phyloP scores from a whole-genome alignment of 92 coral and sea anemone genomes.

The Chrysogorgia sp. region DNA sequence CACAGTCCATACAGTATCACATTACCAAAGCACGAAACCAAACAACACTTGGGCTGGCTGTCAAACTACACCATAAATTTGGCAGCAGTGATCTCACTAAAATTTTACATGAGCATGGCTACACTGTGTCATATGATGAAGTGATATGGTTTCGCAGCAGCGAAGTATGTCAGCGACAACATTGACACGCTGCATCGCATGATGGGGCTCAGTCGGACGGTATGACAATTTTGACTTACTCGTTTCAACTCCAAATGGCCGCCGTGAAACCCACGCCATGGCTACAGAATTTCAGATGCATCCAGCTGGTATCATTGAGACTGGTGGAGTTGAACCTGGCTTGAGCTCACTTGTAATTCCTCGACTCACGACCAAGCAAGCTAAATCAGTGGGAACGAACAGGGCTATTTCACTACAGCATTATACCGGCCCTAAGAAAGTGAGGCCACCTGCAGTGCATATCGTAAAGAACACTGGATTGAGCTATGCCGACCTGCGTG shows the following conservation, averaged over 20 bases:
- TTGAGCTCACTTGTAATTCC: slow-evolving; percentile 5
- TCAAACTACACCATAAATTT: slow-evolving; percentile 10
- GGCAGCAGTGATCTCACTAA: slow-evolving; percentile 18
- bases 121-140: slow-evolving; percentile 14
- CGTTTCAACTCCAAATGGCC: neutral
- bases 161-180: slow-evolving; percentile 11
- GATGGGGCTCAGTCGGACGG: neutral
- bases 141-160: slow-evolving; percentile 15
- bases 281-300: neutral
- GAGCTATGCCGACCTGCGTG: neutral
- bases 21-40: slow-evolving; percentile 9
- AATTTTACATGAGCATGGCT: slow-evolving; percentile 27
- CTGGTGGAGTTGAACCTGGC: slow-evolving; percentile 11
- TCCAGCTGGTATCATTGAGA: slow-evolving; percentile 30
- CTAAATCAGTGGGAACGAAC: neutral
- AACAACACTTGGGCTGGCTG: slow-evolving; percentile 24
- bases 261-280: neutral
- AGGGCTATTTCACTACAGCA: slow-evolving; percentile 3
- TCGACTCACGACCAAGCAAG: slow-evolving; percentile 3
- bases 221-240: neutral
- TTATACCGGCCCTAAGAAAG: slow-evolving; percentile 5
- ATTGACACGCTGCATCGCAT: neutral
- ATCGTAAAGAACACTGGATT: neutral
- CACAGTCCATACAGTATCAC: slow-evolving; percentile 24
- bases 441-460: slow-evolving; percentile 3